Conservation (phyloP, 2,113 vertebrate genomes). For the Dinomys branickii region DNA sequence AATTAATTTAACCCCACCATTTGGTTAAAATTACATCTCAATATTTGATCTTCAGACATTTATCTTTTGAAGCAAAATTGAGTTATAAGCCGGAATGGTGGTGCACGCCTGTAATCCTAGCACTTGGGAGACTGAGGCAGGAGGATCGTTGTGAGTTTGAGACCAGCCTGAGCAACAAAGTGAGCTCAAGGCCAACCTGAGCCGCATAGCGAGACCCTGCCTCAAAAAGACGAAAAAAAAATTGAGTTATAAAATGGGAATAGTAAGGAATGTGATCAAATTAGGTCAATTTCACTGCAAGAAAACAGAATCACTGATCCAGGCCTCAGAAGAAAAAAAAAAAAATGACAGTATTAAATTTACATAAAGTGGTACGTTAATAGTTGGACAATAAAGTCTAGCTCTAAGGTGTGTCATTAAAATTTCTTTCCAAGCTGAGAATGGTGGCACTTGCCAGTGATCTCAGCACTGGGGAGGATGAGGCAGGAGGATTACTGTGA, state of each 20-base stretch:
- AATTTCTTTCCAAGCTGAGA: not conserved
- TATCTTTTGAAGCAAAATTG: slow-evolving; percentile 14
- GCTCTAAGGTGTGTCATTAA: not conserved
- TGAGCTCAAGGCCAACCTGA: too few species aligned
- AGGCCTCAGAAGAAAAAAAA: slow-evolving; percentile 1
- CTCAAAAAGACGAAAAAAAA: too few species aligned
- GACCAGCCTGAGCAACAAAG: too few species aligned
- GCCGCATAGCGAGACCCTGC: too few species aligned
- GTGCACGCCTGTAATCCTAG: too few species aligned
- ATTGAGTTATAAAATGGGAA: slow-evolving; percentile 27
- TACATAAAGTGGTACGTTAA: not conserved
- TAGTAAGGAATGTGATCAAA: not conserved
- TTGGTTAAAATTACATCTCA: slow-evolving; percentile 4
- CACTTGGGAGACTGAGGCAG: too few species aligned
- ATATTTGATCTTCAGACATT: not conserved
- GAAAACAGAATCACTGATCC: not conserved
- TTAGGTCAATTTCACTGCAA: not conserved
- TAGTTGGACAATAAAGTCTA: not conserved
- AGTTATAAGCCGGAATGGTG: too few species aligned
- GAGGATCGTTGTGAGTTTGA: too few species aligned
- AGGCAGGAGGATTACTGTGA: not conserved
- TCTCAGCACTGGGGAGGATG: not conserved
- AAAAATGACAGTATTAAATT: not conserved
- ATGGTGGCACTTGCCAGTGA: not conserved
- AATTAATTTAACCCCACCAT: slow-evolving; percentile 4